A percentile compares a stretch with the other conserved stretches of the same genome.
These are phyloP conservation scores for Channallabes apus DNA, from an alignment of 2,797 vertebrate genomes.

Conservation along the genomic window DNA sequence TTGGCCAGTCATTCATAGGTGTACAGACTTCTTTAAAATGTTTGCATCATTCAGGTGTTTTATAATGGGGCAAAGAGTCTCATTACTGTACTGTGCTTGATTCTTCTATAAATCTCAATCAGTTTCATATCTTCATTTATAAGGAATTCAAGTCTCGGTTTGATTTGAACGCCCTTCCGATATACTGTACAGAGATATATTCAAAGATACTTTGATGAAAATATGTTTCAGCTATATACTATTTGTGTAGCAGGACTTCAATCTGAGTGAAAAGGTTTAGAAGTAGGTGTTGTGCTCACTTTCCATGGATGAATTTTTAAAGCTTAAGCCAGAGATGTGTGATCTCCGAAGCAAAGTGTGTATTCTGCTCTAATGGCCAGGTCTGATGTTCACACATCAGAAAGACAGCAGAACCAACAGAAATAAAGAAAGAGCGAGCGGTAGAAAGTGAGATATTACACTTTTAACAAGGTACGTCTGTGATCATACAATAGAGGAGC, in stretches of 20 bases:
- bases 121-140: too few relatives aligned
- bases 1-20: too few relatives aligned
- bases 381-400: constrained; percentile 41
- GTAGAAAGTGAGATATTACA: constrained; percentile 14
- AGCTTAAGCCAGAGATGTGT: background rate
- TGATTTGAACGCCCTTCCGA: too few relatives aligned
- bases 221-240: background rate
- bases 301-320: constrained; percentile 17
- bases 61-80: too few relatives aligned
- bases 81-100: too few relatives aligned
- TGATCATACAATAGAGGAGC: constrained; percentile 29
- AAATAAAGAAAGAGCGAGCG: constrained; percentile 17
- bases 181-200: too few relatives aligned
- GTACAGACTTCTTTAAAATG: too few relatives aligned
- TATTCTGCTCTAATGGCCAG: constrained; percentile 39
- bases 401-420: constrained; percentile 23
- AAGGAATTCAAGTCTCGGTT: too few relatives aligned
- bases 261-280: background rate
- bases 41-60: too few relatives aligned
- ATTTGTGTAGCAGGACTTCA: background rate
- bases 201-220: too few relatives aligned
- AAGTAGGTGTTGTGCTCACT: background rate
- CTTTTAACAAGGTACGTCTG: constrained; percentile 42
- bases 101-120: too few relatives aligned
- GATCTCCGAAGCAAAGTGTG: constrained; percentile 15